A percentile compares a stretch with the other conserved stretches of the same genome.
These are phyloP conservation scores for Oeneis ivallda DNA, from an alignment of 2,888 invertebrate species.

Conservation along the genomic window DNA sequence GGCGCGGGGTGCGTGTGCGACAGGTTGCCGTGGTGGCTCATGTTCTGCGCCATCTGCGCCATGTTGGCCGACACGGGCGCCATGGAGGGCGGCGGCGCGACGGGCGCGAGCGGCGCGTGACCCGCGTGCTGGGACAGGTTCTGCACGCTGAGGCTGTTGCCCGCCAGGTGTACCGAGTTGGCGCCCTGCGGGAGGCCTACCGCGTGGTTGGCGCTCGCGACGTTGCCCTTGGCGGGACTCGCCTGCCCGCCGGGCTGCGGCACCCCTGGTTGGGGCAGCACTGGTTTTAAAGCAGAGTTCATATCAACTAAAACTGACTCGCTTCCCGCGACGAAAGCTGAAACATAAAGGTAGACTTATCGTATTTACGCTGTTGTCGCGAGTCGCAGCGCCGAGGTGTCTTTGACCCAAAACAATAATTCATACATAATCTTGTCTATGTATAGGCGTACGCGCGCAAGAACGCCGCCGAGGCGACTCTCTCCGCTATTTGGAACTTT, in stretches of 20 bases:
- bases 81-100: constrained; percentile 71
- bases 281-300: constrained; percentile 84
- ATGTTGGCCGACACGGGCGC: constrained; percentile 76
- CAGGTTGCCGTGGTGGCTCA: constrained; percentile 78
- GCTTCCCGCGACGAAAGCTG: constrained; percentile 57
- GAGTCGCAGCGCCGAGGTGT: constrained; percentile 65
- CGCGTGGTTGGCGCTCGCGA: constrained; percentile 69
- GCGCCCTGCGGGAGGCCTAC: constrained; percentile 70
- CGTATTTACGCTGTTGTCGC: constrained; percentile 58
- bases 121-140: constrained; percentile 67
- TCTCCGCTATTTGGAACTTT: constrained; percentile 55
- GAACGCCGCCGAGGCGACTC: constrained; percentile 62
- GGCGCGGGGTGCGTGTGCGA: constrained; percentile 68
- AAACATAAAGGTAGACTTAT: constrained; percentile 60
- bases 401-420: constrained; percentile 79
- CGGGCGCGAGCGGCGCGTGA: constrained; percentile 55
- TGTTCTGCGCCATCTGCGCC: constrained; percentile 79
- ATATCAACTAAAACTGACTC: constrained; percentile 65
- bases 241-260: constrained; percentile 71
- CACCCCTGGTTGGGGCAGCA: constrained; percentile 76
- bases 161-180: constrained; percentile 62
- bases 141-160: constrained; percentile 65
- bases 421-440: constrained; percentile 62
- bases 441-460: constrained; percentile 69
- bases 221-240: constrained; percentile 73